Evolutionary conservation across 2,888 invertebrate species (phyloP).

Genomic region (Brachylomia viminalis): DNA sequence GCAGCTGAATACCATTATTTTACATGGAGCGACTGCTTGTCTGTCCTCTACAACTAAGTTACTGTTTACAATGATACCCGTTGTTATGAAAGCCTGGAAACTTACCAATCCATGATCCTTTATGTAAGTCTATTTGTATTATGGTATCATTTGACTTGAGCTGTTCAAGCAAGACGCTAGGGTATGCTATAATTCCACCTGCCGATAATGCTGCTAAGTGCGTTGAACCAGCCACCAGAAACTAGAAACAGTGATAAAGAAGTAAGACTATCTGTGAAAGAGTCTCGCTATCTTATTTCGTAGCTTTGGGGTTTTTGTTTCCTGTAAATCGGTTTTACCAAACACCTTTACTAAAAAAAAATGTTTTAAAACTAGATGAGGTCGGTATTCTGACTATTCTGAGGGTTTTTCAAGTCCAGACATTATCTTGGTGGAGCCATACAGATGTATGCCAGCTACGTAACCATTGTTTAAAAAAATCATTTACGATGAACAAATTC

Average conservation of each 20-base stretch:
- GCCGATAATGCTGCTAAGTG: conserved; percentile 47
- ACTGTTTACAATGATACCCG: not conserved
- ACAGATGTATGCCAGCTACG: not conserved
- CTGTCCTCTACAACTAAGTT: not conserved
- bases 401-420: no score
- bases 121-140: conserved; percentile 45
- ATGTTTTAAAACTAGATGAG: not conserved
- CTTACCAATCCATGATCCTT: conserved; percentile 53
- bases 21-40: not conserved
- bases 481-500: no score
- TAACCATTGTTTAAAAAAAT: not conserved
- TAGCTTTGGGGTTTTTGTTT: no score
- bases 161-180: conserved; percentile 40
- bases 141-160: conserved; percentile 41
- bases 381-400: not conserved
- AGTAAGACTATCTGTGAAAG: not conserved
- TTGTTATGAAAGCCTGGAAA: not conserved
- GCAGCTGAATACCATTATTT: not conserved
- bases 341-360: not conserved
- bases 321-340: not conserved
- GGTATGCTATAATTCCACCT: conserved; percentile 38
- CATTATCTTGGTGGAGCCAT: not conserved
- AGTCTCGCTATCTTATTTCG: no score
- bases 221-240: conserved; percentile 51
- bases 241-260: conserved; percentile 17